Base-by-base conservation (phyloP, 2,113 vertebrate genomes). In the Tonatia bakeri region DNA sequence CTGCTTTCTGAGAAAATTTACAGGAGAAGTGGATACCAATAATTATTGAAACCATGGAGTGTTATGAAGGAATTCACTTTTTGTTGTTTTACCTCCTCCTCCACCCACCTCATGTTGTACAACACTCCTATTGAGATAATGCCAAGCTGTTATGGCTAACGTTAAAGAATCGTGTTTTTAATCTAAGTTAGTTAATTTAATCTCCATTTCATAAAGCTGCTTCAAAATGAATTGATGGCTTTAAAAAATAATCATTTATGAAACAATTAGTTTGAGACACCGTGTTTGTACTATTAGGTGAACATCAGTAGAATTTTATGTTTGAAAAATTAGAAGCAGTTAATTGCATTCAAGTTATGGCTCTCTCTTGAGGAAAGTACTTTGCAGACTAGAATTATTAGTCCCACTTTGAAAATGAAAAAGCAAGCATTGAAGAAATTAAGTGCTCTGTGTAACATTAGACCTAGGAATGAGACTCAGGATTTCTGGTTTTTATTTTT, bases 1-100 rank as follows among this genome's bases (percentile, higher is more conserved):
- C 96, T 97, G 83, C 97, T 98, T 97, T 96, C 98, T 97, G 97
- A 94, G 96, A 95, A 97, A 97, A 95, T 89, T 97, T 96, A 83
- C 61, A 90, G 95, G 76, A 59, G 77, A 93, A 96, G 93, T 94
- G 59, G 92, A 94, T 97, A 97, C 67, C 19, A 15, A 64, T 98
- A 97, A 98, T 98, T 97, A 97, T 86, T 20, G 76, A 94, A 98
- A 97, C 88, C 94, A 83, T 96, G 75, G 81, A 50, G 87, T 94
- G 94, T 76, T 95, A 20, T 85, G 77, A 95, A 95, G 4, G 5
- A 94, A 96, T 8, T 79, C 77, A 93, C 86, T 94, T 97, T 92
- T 64, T 24, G n/a, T 52, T 92, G 38, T 80, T 94, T 85, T 79
- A 40, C 64, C 33, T 50, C 28, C 52, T 54, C n/a, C 16, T 17